Base-by-base conservation (phyloP, 2,797 vertebrate species). In the Mareca strepera region DNA sequence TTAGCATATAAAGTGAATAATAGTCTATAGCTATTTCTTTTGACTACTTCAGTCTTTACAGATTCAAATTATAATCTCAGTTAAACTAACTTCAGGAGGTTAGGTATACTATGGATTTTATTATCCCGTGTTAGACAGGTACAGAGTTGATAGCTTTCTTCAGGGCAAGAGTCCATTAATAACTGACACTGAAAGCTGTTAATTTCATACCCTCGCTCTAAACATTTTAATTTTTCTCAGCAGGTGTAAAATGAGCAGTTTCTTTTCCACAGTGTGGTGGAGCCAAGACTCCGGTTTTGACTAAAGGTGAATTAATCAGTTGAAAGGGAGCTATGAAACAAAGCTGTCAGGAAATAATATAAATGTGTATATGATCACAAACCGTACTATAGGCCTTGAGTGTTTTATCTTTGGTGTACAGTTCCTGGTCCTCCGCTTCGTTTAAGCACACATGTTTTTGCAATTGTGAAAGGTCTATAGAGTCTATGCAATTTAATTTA, bases 31-130 rank as follows among this genome's bases (percentile, higher is more conserved):
- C 93, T 95, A 97, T 93, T 97, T 96, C 94, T 44, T 95, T 96
- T 96, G 95, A 97, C 94, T 96, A 58, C 46, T 91, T 79, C 88
- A 8, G 23, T 82, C 37, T n/a, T 90, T 86, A 66, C 96, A 96
- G 69, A 95, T 93, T 92, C 72, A 91, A 95, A 86, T 83, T 94
- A 74, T 96, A 95, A 95, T 95, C 92, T 86, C 97, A 97, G 91
- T 86, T 88, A 97, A 97, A 97, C 94, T 92, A 95, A 95, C 85
- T 91, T 86, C 86, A 91, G 85, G 92, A 96, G 86, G 74, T 94
- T 86, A 95, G 52, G 22, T 93, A 95, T 91, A 78, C 88, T 94
- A 62, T 88, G 58, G 37, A 35, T 90, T 92, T 96, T 95, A 89
- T 72, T 94, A 90, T 89, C 33, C 70, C 48, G 73, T 12, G 9